Conservation (phyloP, 1,140 invertebrate genomes). For the Pseudomyrmex dendroicus region DNA sequence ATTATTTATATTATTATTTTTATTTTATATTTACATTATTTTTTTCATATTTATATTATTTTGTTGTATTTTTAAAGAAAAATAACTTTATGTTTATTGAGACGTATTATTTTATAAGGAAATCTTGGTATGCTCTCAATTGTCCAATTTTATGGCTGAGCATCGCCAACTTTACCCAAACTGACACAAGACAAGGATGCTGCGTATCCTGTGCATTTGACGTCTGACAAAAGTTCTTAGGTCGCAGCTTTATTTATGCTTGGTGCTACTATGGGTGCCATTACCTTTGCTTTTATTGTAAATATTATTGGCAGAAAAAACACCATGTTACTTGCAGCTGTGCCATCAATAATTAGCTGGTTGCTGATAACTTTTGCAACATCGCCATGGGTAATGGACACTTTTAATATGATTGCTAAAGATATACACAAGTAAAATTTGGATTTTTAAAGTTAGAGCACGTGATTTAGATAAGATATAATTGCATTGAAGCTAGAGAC, state of each 20-base stretch:
- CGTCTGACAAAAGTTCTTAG: conserved; percentile 54
- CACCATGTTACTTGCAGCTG: conserved; percentile 86
- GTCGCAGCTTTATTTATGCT: conserved; percentile 51
- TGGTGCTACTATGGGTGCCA: background rate
- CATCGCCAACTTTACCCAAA: conserved; percentile 62
- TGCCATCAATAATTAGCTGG: conserved; percentile 88
- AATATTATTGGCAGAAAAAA: conserved; percentile 87
- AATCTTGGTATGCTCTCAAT: conserved; percentile 54
- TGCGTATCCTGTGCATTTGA: conserved; percentile 51
- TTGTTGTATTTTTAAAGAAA: too few species aligned
- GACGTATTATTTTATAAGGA: conserved; percentile 54
- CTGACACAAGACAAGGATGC: conserved; percentile 20
- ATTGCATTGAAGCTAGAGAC: background rate
- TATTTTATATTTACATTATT: too few species aligned
- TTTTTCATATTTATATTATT: background rate
- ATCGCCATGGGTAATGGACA: conserved; percentile 77
- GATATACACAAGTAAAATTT: background rate
- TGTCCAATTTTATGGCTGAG: conserved; percentile 62
- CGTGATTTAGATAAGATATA: background rate
- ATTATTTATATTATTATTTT: background rate
- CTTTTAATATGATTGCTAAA: background rate
- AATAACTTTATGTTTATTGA: background rate
- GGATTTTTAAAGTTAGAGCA: too few species aligned
- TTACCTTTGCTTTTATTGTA: conserved; percentile 33
- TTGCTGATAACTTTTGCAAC: conserved; percentile 86